These are phyloP conservation scores for Lophura swinhoii DNA, from an alignment of 2,797 vertebrate genomes.

Conservation along the genomic window DNA sequence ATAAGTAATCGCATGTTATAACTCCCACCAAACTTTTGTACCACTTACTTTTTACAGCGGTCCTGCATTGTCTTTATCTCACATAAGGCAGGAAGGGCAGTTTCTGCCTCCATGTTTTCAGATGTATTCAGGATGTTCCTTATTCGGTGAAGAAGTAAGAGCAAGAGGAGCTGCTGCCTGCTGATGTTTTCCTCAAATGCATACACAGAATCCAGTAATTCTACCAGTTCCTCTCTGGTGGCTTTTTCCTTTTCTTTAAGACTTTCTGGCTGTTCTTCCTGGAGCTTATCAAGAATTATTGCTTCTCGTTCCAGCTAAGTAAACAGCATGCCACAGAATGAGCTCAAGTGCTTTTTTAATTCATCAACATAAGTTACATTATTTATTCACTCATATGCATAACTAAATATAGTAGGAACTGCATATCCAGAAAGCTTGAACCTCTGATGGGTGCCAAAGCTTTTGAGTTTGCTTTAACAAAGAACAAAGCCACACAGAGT, in stretches of 20 bases:
- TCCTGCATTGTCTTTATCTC: slow-evolving; percentile 87
- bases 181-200: slow-evolving; percentile 86
- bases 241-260: slow-evolving; percentile 73
- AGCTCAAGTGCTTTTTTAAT: slow-evolving; percentile 17
- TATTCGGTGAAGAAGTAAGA: slow-evolving; percentile 84
- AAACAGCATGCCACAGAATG: slow-evolving; percentile 12
- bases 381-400: background rate
- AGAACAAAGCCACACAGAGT: background rate
- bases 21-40: background rate
- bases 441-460: background rate
- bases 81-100: slow-evolving; percentile 78
- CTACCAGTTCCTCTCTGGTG: slow-evolving; percentile 83
- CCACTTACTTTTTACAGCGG: slow-evolving; percentile 84
- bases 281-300: slow-evolving; percentile 85
- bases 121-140: slow-evolving; percentile 80
- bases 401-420: slow-evolving; percentile 11
- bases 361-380: slow-evolving; percentile 8
- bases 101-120: slow-evolving; percentile 72
- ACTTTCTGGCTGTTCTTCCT: slow-evolving; percentile 85
- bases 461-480: background rate
- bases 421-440: background rate
- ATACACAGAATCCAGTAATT: slow-evolving; percentile 79
- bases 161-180: slow-evolving; percentile 85
- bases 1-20: background rate
- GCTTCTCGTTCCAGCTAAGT: slow-evolving; percentile 88